Evolutionary conservation across 1,140 invertebrate genomes (phyloP).

Genomic region (Sinonovacula constricta): DNA sequence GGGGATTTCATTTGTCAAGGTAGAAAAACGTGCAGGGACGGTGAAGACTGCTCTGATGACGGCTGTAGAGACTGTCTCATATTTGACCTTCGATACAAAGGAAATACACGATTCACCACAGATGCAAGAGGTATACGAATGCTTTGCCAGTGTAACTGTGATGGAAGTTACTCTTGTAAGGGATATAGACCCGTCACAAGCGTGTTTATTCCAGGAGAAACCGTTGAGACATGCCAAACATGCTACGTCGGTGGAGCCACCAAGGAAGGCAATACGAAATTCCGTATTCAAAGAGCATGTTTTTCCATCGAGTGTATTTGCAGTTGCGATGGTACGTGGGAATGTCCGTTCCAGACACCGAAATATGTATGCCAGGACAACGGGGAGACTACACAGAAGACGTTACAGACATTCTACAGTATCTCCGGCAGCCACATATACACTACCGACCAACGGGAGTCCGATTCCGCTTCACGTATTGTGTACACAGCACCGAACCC

Average conservation of each 20-base stretch:
- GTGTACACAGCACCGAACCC: constrained; percentile 16
- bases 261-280: constrained; percentile 34
- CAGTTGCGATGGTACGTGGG: constrained; percentile 42
- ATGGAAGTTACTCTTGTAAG: constrained; percentile 28
- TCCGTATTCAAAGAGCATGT: constrained; percentile 42
- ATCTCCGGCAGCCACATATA: constrained; percentile 42
- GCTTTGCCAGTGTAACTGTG: constrained; percentile 41
- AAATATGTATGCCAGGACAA: constrained; percentile 7
- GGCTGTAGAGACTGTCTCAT: constrained; percentile 16
- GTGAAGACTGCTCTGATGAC: not conserved
- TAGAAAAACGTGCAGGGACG: not conserved
- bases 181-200: constrained; percentile 35
- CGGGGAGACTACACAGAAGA: not conserved
- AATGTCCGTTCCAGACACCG: constrained; percentile 39
- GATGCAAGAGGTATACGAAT: constrained; percentile 28
- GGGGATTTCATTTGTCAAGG: constrained; percentile 43
- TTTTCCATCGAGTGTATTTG: constrained; percentile 46
- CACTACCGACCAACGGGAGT: not conserved
- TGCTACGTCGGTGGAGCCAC: constrained; percentile 26
- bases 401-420: constrained; percentile 10
- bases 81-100: constrained; percentile 19
- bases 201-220: constrained; percentile 20
- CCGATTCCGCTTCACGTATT: not conserved
- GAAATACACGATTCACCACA: constrained; percentile 20
- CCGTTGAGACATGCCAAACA: constrained; percentile 13